Percentiles rank a stretch among this genome's conserved stretches.
Conservation (phyloP, 2,888 invertebrate genomes). For the Synergus laeviventris region DNA sequence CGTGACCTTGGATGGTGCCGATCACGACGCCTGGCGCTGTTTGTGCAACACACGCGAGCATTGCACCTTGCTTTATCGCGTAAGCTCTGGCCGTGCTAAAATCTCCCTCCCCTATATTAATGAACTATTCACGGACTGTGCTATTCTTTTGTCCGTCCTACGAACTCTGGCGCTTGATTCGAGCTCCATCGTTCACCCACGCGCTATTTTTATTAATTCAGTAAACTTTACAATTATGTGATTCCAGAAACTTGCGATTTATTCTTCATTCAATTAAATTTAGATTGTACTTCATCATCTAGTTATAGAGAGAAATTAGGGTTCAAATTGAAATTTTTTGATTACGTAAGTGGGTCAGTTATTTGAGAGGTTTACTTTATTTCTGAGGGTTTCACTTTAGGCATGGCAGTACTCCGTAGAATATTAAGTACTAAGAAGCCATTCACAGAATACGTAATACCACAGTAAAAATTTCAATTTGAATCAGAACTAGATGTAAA, state of each 20-base stretch:
- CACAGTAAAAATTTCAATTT: too few species aligned
- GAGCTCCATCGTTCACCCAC: neutral
- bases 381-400: too few species aligned
- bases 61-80: constrained; percentile 74
- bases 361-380: neutral
- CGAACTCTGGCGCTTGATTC: neutral
- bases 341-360: neutral
- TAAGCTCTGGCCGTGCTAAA: constrained; percentile 45
- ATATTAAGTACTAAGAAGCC: too few species aligned
- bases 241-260: neutral
- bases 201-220: neutral
- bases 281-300: neutral
- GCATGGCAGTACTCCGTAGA: too few species aligned
- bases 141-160: neutral
- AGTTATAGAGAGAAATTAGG: neutral
- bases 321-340: neutral
- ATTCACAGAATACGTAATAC: too few species aligned
- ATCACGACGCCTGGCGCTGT: constrained; percentile 65
- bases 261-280: neutral
- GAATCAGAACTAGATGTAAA: too few species aligned
- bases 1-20: constrained; percentile 73
- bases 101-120: neutral
- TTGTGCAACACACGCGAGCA: constrained; percentile 70
- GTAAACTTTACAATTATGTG: neutral
- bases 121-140: neutral